Percentiles rank a stretch among this genome's conserved stretches.
Conservation (phyloP, 2,888 invertebrate genomes). For the Chelonus formosanus region DNA sequence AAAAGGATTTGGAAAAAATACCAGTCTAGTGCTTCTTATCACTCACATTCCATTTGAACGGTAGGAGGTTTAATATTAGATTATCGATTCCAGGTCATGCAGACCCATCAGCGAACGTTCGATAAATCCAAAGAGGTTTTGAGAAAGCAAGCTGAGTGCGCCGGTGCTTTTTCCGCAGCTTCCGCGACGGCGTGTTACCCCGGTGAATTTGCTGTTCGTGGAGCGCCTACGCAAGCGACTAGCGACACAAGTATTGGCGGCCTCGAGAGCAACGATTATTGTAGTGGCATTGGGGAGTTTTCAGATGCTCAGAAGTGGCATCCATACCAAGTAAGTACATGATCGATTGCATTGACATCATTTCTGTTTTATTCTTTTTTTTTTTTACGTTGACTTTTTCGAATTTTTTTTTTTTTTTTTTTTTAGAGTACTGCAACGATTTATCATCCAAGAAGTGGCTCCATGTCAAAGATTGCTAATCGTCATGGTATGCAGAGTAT, state of each 20-base stretch:
- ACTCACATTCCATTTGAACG: slow-evolving; percentile 33
- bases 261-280: slow-evolving; percentile 43
- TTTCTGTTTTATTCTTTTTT: slow-evolving; percentile 13
- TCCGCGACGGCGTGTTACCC: slow-evolving; percentile 42
- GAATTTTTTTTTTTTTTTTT: slow-evolving; percentile 5
- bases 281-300: slow-evolving; percentile 50
- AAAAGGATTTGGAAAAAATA: neutral
- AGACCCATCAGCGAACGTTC: slow-evolving; percentile 51
- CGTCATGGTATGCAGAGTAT: slow-evolving; percentile 52
- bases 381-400: slow-evolving; percentile 1
- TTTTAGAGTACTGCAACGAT: slow-evolving; percentile 52
- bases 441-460: slow-evolving; percentile 55
- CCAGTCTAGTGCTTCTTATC: neutral
- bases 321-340: slow-evolving; percentile 60
- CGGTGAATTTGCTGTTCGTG: slow-evolving; percentile 46
- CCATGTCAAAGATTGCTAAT: slow-evolving; percentile 54
- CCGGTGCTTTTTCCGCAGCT: slow-evolving; percentile 45
- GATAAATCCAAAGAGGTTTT: slow-evolving; percentile 57
- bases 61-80: slow-evolving; percentile 43
- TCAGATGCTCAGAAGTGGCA: slow-evolving; percentile 62
- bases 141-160: slow-evolving; percentile 55
- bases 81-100: slow-evolving; percentile 43
- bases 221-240: slow-evolving; percentile 40
- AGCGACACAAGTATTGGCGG: slow-evolving; percentile 33
- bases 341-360: slow-evolving; percentile 32